These are phyloP conservation scores for Chaetogeoica ovagalla DNA, from an alignment of 2,888 invertebrate genomes.

Conservation along the genomic window DNA sequence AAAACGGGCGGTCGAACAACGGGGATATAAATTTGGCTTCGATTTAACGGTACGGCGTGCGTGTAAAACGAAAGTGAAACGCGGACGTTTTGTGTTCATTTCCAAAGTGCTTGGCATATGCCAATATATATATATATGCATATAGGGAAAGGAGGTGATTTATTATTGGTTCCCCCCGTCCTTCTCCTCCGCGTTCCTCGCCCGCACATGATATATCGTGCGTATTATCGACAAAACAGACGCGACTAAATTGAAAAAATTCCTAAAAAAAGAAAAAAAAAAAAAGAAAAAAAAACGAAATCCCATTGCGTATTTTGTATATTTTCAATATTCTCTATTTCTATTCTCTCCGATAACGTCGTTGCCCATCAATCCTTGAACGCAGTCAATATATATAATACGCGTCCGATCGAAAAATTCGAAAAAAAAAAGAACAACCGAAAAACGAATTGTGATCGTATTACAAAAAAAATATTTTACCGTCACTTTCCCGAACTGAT, in stretches of 20 bases:
- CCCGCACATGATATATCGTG: not conserved
- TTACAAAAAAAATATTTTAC: too few relatives aligned
- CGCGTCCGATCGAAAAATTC: too few relatives aligned
- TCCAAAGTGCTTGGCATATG: constrained; percentile 32
- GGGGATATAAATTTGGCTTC: constrained; percentile 38
- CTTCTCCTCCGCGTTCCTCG: too few relatives aligned
- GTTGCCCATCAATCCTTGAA: too few relatives aligned
- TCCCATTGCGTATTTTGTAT: too few relatives aligned
- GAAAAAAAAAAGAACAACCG: too few relatives aligned
- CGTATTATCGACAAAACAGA: not conserved
- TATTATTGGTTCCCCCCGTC: not conserved
- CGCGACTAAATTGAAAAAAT: constrained; percentile 17
- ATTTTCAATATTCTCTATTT: too few relatives aligned
- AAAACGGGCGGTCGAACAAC: not conserved
- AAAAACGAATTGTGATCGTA: too few relatives aligned
- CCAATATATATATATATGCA: not conserved
- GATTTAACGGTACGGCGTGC: constrained; percentile 11
- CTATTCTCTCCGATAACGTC: too few relatives aligned
- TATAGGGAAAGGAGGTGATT: not conserved
- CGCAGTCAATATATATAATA: too few relatives aligned
- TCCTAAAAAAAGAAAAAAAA: not conserved
- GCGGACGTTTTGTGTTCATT: constrained; percentile 33
- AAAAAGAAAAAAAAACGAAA: not conserved
- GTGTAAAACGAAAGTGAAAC: constrained; percentile 4
- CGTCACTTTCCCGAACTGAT: too few relatives aligned